Conservation (phyloP, 1,140 invertebrate species). For the Gryon sp. region DNA sequence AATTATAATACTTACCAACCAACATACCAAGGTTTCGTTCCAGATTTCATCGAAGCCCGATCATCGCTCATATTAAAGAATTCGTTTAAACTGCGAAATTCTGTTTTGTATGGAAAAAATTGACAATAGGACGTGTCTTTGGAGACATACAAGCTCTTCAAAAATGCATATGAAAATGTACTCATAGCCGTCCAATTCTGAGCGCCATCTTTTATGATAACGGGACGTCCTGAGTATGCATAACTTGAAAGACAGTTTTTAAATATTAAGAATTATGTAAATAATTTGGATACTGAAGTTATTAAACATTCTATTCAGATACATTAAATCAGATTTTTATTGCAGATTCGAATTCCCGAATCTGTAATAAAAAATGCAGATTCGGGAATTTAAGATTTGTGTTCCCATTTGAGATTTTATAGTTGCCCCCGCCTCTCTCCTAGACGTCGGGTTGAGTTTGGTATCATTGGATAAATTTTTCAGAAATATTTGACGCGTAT, state of each 20-base stretch:
- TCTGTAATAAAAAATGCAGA: too few relatives aligned
- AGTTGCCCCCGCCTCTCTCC: too few relatives aligned
- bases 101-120: constrained; percentile 95
- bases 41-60: constrained; percentile 83
- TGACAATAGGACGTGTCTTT: constrained; percentile 85
- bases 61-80: constrained; percentile 88
- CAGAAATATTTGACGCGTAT: too few relatives aligned
- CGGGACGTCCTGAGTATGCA: constrained; percentile 88
- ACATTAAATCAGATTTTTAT: too few relatives aligned
- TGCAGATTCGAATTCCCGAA: too few relatives aligned
- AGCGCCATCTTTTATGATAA: constrained; percentile 91
- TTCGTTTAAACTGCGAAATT: constrained; percentile 87
- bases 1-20: constrained; percentile 85
- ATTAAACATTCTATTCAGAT: neutral
- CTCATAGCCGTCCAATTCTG: constrained; percentile 87
- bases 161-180: constrained; percentile 87
- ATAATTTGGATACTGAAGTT: neutral
- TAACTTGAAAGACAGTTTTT: too few relatives aligned
- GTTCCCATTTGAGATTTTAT: too few relatives aligned
- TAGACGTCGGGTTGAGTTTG: too few relatives aligned
- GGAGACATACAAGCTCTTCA: constrained; percentile 86
- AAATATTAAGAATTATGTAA: neutral
- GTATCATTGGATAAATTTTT: too few relatives aligned
- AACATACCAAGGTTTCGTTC: constrained; percentile 90
- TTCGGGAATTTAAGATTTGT: too few relatives aligned